These are phyloP conservation scores for Umimayanthus kanabou DNA, from an alignment of 92 coral and sea anemone genomes.

Conservation along the genomic window DNA sequence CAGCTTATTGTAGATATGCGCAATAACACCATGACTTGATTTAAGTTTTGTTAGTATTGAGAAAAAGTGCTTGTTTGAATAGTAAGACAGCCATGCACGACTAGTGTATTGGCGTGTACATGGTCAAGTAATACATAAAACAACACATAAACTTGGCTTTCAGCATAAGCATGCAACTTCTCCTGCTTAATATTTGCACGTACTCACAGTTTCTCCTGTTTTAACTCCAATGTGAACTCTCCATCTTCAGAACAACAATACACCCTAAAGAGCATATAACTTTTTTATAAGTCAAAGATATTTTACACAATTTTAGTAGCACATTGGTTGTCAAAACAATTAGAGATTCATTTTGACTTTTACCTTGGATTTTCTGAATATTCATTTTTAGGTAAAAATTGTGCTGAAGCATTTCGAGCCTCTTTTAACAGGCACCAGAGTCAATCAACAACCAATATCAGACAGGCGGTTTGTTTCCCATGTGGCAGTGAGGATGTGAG, in stretches of 20 bases:
- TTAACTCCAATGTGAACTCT: slow-evolving; percentile 56
- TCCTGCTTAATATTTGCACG: not conserved
- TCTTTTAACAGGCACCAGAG: not conserved
- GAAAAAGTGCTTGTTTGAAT: no score
- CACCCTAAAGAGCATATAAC: slow-evolving; percentile 39
- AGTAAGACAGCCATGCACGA: no score
- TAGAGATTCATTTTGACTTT: not conserved
- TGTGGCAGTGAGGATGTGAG: no score
- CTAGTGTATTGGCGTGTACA: no score
- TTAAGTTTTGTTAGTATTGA: no score
- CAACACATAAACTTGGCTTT: not conserved
- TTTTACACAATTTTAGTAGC: not conserved
- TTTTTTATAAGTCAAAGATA: not conserved
- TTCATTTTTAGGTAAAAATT: no score
- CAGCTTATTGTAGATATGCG: no score
- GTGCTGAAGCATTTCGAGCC: not conserved
- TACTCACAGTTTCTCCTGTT: slow-evolving; percentile 57
- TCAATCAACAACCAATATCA: not conserved
- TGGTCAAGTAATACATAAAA: not conserved
- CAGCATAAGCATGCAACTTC: no score
- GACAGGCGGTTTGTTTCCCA: no score
- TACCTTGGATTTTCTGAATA: no score
- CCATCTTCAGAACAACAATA: slow-evolving; percentile 65
- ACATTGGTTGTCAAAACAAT: not conserved
- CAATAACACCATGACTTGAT: no score